These are phyloP conservation scores for Peromyscus maniculatus DNA, from an alignment of 2,113 vertebrate genomes.

Conservation along the genomic window DNA sequence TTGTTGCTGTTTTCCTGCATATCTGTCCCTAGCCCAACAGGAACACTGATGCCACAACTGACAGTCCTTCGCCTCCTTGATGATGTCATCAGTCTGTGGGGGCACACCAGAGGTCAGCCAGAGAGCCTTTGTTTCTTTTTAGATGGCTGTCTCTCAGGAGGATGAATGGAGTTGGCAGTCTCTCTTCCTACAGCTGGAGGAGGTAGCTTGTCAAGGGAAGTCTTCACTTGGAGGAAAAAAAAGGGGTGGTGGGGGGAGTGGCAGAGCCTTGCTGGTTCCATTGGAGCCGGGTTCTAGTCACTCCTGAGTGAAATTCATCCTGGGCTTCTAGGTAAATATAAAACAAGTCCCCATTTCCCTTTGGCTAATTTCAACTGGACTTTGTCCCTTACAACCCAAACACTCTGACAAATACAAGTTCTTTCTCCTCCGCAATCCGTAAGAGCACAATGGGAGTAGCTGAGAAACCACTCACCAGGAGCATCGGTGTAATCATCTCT, in stretches of 20 bases:
- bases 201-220: background rate
- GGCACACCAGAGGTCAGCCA: background rate
- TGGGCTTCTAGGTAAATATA: background rate
- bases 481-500: background rate
- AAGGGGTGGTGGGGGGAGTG: background rate
- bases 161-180: background rate
- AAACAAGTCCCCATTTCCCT: background rate
- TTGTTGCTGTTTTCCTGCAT: background rate
- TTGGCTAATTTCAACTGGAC: constrained; percentile 7
- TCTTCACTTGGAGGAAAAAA: background rate
- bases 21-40: no score
- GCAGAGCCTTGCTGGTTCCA: background rate
- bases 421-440: background rate
- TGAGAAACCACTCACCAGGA: background rate
- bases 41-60: background rate
- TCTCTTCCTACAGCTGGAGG: background rate
- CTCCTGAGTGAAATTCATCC: background rate
- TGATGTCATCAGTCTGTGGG: background rate
- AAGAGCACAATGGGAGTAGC: background rate
- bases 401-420: background rate
- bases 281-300: background rate
- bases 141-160: constrained; percentile 5
- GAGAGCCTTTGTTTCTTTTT: background rate
- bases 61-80: background rate
- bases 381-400: constrained; percentile 18